These are phyloP conservation scores for Pterobdella sp. DNA, from an alignment of 2,888 invertebrate genomes.

Conservation along the genomic window DNA sequence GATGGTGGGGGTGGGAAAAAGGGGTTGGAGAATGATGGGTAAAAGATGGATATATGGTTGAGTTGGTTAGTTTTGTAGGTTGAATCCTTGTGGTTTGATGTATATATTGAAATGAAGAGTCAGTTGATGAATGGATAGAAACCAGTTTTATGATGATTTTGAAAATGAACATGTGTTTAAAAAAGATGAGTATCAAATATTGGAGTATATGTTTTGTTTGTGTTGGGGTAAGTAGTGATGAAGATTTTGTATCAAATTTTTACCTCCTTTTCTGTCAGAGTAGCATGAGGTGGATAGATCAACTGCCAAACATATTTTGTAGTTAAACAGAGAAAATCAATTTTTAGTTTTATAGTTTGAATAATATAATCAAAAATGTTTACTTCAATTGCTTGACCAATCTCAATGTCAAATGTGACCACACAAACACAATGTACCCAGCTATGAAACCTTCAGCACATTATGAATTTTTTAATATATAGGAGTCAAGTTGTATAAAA, in stretches of 20 bases:
- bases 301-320: slow-evolving; percentile 19
- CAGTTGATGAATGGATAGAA: neutral
- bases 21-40: neutral
- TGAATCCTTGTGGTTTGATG: neutral
- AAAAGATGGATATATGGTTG: neutral
- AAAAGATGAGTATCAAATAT: neutral
- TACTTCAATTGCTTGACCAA: slow-evolving; percentile 95
- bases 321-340: slow-evolving; percentile 12
- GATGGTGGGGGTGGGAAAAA: neutral
- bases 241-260: too few species aligned
- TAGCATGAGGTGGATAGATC: slow-evolving; percentile 20
- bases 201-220: neutral
- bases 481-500: too few species aligned
- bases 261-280: slow-evolving; percentile 25
- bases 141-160: neutral
- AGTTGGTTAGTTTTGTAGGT: neutral
- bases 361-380: slow-evolving; percentile 17
- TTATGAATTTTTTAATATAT: too few species aligned
- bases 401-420: slow-evolving; percentile 94
- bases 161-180: neutral
- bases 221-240: neutral
- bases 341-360: neutral
- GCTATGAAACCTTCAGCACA: slow-evolving; percentile 62
- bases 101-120: neutral
- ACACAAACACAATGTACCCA: slow-evolving; percentile 97